Evolutionary conservation across 2,888 invertebrate genomes (phyloP).

Genomic region (Melanostoma mellinum): DNA sequence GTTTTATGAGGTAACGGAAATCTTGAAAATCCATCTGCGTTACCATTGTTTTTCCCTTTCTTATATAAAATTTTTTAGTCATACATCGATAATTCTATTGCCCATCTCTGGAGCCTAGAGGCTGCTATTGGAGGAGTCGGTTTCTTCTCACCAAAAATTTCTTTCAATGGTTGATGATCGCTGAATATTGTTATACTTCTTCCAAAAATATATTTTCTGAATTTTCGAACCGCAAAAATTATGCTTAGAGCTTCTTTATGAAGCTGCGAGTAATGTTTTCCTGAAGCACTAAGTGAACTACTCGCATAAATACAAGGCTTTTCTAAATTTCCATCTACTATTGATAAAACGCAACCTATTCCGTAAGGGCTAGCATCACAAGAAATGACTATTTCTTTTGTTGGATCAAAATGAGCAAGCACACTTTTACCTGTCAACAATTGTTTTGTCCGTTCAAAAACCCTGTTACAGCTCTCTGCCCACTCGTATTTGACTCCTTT

Average conservation of each 20-base stretch:
- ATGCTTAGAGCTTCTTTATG: slow-evolving; percentile 78
- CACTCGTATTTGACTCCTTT: slow-evolving; percentile 10
- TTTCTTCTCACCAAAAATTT: slow-evolving; percentile 8
- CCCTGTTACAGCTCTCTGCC: slow-evolving; percentile 17
- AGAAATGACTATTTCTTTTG: slow-evolving; percentile 52
- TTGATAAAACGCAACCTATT: slow-evolving; percentile 45
- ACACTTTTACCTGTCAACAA: slow-evolving; percentile 4
- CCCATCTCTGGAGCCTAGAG: slow-evolving; percentile 51
- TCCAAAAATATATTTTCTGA: slow-evolving; percentile 79
- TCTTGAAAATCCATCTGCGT: background rate
- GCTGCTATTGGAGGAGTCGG: slow-evolving; percentile 49
- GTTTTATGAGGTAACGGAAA: slow-evolving; percentile 14
- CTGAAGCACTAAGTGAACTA: slow-evolving; percentile 40
- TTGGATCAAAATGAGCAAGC: slow-evolving; percentile 32
- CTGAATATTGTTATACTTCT: slow-evolving; percentile 38
- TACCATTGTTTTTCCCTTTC: slow-evolving; percentile 19
- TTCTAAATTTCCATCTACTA: slow-evolving; percentile 47
- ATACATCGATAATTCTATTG: slow-evolving; percentile 44
- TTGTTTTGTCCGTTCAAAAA: slow-evolving; percentile 13
- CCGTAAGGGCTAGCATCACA: slow-evolving; percentile 54
- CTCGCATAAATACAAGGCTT: slow-evolving; percentile 55
- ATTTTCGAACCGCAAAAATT: slow-evolving; percentile 79
- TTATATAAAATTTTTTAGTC: slow-evolving; percentile 51
- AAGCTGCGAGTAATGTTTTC: slow-evolving; percentile 75
- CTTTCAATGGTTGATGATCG: slow-evolving; percentile 53